A percentile compares a stretch with the other conserved stretches of the same genome.
Conservation (phyloP, 2,888 invertebrate species). For the Ochropleura plecta region DNA sequence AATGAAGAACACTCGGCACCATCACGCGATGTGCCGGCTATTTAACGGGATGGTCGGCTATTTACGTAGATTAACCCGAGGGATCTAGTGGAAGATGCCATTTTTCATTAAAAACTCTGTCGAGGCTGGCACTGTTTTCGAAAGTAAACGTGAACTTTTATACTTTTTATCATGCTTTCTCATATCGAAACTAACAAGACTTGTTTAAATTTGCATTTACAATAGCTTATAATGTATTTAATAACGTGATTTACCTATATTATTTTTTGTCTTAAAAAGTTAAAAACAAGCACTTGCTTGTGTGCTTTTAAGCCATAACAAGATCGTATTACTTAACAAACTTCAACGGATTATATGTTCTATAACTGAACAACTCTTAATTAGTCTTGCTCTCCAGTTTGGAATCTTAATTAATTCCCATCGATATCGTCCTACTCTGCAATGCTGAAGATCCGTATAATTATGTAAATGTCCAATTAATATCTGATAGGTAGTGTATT, state of each 20-base stretch:
- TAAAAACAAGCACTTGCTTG: neutral
- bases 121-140: slow-evolving; percentile 67
- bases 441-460: slow-evolving; percentile 46
- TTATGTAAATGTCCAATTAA: slow-evolving; percentile 62
- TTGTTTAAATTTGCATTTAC: neutral
- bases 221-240: neutral
- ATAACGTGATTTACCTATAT: neutral
- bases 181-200: slow-evolving; percentile 29
- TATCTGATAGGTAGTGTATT: slow-evolving; percentile 45
- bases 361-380: slow-evolving; percentile 50
- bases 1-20: slow-evolving; percentile 80
- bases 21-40: slow-evolving; percentile 75
- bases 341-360: slow-evolving; percentile 32
- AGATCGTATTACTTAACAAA: slow-evolving; percentile 27
- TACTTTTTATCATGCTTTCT: neutral
- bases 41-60: slow-evolving; percentile 77
- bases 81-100: slow-evolving; percentile 73
- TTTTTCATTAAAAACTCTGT: slow-evolving; percentile 77
- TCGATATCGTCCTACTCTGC: slow-evolving; percentile 39
- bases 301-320: neutral
- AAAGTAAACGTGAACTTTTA: slow-evolving; percentile 55
- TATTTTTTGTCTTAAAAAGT: neutral
- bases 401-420: slow-evolving; percentile 50
- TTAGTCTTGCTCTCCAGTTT: slow-evolving; percentile 51
- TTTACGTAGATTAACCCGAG: slow-evolving; percentile 77